phyloP scores from a whole-genome alignment of 1,140 invertebrate genomes.

The Aphelinus atriplicis region DNA sequence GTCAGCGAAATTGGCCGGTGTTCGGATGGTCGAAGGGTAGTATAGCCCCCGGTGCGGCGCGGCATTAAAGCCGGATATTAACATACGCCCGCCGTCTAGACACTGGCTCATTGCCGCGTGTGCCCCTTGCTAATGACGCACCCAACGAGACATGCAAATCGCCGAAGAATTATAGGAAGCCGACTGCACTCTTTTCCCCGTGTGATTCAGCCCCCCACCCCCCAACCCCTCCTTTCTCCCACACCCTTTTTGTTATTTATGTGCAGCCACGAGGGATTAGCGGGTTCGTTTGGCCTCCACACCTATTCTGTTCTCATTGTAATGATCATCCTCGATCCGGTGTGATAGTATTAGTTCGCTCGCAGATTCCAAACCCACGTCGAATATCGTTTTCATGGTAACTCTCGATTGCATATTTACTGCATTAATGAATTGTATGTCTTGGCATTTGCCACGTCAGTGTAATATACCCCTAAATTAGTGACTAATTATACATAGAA shows the following conservation, averaged over 20 bases:
- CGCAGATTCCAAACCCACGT: too few species aligned
- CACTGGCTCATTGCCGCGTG: background rate
- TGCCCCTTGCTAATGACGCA: slow-evolving; percentile 24
- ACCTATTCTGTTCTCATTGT: background rate
- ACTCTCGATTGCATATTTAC: too few species aligned
- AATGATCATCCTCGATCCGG: background rate
- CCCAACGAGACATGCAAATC: slow-evolving; percentile 30
- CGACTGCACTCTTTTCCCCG: background rate
- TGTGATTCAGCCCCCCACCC: too few species aligned
- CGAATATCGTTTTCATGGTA: too few species aligned
- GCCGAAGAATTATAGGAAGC: slow-evolving; percentile 12
- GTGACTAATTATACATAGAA: too few species aligned
- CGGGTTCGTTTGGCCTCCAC: background rate
- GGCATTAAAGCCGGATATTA: slow-evolving; percentile 32
- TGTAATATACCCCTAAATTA: too few species aligned
- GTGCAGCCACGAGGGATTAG: background rate
- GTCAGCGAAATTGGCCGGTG: slow-evolving; percentile 22
- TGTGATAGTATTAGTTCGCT: too few species aligned
- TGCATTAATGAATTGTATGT: too few species aligned
- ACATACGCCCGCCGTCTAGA: slow-evolving; percentile 11
- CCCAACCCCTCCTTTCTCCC: too few species aligned
- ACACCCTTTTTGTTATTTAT: background rate
- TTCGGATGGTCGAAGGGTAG: background rate
- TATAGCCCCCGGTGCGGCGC: background rate
- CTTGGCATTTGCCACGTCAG: too few species aligned